Evolutionary conservation across 2,113 vertebrate genomes (phyloP).

Genomic region (Clarias batrachus): DNA sequence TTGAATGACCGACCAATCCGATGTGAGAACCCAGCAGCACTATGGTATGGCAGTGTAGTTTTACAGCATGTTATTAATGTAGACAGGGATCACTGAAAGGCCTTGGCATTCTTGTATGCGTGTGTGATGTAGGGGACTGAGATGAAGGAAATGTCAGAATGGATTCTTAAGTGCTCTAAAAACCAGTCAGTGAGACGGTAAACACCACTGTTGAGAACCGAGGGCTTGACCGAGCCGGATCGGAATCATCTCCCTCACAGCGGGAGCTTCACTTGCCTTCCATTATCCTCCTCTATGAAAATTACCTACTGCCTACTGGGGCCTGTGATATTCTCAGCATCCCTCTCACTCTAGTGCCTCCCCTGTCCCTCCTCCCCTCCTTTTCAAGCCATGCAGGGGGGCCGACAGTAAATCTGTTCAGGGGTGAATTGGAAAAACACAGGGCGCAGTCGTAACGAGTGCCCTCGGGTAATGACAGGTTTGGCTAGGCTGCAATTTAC

Average conservation of each 20-base stretch:
- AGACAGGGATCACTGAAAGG: neutral
- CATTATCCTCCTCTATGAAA: constrained; percentile 70
- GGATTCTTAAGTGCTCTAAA: constrained; percentile 39
- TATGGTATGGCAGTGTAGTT: neutral
- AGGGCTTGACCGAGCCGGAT: constrained; percentile 45
- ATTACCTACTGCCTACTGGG: constrained; percentile 66
- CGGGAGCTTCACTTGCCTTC: constrained; percentile 58
- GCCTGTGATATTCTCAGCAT: constrained; percentile 70
- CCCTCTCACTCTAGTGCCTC: constrained; percentile 38
- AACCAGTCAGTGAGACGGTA: constrained; percentile 58
- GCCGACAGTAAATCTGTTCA: constrained; percentile 57
- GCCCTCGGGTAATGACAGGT: constrained; percentile 72
- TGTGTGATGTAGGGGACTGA: neutral
- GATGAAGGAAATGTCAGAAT: neutral
- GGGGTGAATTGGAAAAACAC: constrained; percentile 61
- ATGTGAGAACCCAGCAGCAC: neutral
- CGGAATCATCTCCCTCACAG: constrained; percentile 62
- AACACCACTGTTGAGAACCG: constrained; percentile 54
- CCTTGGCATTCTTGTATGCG: constrained; percentile 5
- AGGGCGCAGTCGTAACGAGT: constrained; percentile 62
- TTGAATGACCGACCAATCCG: neutral
- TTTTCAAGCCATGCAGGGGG: constrained; percentile 52
- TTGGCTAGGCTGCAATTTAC: constrained; percentile 68
- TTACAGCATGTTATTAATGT: neutral
- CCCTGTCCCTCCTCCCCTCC: constrained; percentile 56